Conservation (phyloP, 2,797 vertebrate species). For the Sardinella longiceps region DNA sequence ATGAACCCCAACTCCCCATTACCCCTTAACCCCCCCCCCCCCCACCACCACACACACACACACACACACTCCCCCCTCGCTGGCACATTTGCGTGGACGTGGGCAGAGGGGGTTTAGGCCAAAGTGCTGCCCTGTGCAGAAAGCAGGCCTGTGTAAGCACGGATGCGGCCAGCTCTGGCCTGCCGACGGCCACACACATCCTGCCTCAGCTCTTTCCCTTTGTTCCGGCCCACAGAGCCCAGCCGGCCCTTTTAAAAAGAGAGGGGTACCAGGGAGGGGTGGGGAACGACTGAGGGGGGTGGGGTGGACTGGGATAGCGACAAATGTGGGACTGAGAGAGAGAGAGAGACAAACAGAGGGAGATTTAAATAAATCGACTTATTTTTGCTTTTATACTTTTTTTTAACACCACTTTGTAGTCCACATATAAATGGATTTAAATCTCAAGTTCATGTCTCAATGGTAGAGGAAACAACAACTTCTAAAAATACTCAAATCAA, state of each 20-base stretch:
- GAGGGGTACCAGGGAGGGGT: slow-evolving; percentile 49
- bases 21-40: not conserved
- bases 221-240: slow-evolving; percentile 73
- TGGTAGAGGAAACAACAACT: not conserved
- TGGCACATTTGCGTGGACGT: slow-evolving; percentile 18
- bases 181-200: slow-evolving; percentile 66
- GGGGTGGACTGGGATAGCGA: slow-evolving; percentile 57
- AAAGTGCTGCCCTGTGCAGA: slow-evolving; percentile 80
- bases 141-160: slow-evolving; percentile 61
- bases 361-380: not conserved
- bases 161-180: slow-evolving; percentile 68
- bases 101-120: slow-evolving; percentile 36
- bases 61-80: not conserved
- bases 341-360: not conserved
- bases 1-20: not conserved
- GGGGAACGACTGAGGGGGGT: slow-evolving; percentile 49
- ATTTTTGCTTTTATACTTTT: not conserved
- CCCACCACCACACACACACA: not conserved
- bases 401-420: too few species aligned
- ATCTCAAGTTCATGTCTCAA: not conserved
- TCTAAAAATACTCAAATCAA: not conserved
- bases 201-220: slow-evolving; percentile 79
- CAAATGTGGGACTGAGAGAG: slow-evolving; percentile 39
- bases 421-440: too few species aligned
- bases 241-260: slow-evolving; percentile 61